Base-by-base conservation (phyloP, 2,113 vertebrate genomes). In the Sinocyclocheilus rhinocerous region DNA sequence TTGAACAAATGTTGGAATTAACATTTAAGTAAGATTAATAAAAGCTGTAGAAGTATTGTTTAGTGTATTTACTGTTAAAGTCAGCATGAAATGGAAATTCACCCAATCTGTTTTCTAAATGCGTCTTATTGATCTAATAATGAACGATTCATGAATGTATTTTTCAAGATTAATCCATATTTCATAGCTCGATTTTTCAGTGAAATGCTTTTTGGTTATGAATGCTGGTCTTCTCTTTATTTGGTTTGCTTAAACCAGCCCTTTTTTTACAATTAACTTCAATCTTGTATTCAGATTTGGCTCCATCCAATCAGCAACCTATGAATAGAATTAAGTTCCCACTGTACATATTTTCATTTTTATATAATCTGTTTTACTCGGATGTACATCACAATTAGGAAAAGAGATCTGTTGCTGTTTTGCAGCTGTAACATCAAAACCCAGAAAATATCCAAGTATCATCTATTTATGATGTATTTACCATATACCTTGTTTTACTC, bases 71-170 rank as follows among this genome's bases (percentile, higher is more conserved):
- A 69, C 29, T 69, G 29, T 69, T 69, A 69, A 16, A 67, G 24
- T 67, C 26, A 70, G 67, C 67, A 36, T 70, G 7, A 70, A 70
- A 36, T 70, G 16, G 67, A 70, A 36, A 36, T 70, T 70, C 67
- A 20, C 15, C 67, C 67, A 4, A 10, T 36, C 7, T 10, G 9
- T 70, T 36, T 70, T 69, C 6, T 70, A 20, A 70, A 70, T 36
- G 29, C 15, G 0, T 69, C 26, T 36, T 33, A 59, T 9, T 59
- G 57, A 59, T 59, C 57, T 22, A 59, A 59, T 22, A 59, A 59
- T 59, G 57, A 22, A 59, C 8, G 8, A 59, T 59, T n/a, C n/a
- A n/a, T n/a, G n/a, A n/a, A n/a, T n/a, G 4, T 55, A 55, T 55
- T 55, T 55, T 55, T 55, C 52, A 18, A 55, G 52, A 16, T 55